Conservation (phyloP, 2,113 vertebrate species). For the Solea solea region DNA sequence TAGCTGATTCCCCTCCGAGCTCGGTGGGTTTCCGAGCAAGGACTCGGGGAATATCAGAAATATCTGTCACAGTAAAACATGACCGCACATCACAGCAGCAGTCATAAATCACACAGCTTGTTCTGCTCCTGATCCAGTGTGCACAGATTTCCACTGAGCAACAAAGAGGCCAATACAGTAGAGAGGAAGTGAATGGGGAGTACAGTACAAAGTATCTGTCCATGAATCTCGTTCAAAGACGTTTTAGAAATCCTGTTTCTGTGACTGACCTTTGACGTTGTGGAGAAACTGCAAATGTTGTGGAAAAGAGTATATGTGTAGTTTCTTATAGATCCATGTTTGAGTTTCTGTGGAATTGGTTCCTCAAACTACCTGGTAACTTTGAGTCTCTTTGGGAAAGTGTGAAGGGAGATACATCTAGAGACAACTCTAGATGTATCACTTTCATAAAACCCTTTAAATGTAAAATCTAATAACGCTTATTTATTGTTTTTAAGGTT, state of each 20-base stretch:
- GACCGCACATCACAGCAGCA: slow-evolving; percentile 51
- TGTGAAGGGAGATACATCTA: too few species aligned
- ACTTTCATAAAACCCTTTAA: too few species aligned
- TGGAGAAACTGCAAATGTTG: too few species aligned
- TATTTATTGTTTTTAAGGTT: too few species aligned
- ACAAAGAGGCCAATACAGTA: slow-evolving; percentile 12
- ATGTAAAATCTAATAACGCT: too few species aligned
- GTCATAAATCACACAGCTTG: slow-evolving; percentile 71
- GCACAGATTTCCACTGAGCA: slow-evolving; percentile 39
- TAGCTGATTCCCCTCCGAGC: slow-evolving; percentile 47
- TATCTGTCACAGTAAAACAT: slow-evolving; percentile 65
- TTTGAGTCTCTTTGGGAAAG: too few species aligned
- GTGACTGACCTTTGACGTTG: background rate
- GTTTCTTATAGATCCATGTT: too few species aligned
- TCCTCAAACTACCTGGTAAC: too few species aligned
- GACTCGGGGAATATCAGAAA: slow-evolving; percentile 69
- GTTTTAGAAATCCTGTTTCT: background rate
- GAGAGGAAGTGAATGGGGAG: background rate
- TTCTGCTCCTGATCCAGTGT: slow-evolving; percentile 40
- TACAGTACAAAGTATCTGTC: background rate
- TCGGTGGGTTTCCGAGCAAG: slow-evolving; percentile 59
- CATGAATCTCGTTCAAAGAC: background rate
- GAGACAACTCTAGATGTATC: too few species aligned
- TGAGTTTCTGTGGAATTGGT: too few species aligned
- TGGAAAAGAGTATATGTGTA: too few species aligned